Conservation (phyloP, 2,888 invertebrate species). For the Hoplodrina blanda region DNA sequence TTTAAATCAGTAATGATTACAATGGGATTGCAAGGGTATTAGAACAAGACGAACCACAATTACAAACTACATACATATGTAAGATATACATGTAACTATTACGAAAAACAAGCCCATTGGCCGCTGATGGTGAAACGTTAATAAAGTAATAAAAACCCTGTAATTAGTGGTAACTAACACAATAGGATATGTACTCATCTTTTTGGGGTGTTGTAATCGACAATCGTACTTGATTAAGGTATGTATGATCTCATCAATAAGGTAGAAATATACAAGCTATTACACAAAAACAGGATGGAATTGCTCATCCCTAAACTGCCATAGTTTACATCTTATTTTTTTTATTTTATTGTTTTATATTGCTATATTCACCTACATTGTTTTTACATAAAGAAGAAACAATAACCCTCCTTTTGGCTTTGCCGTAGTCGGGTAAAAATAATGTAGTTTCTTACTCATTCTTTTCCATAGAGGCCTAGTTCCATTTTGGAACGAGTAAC, state of each 20-base stretch:
- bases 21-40: constrained; percentile 29
- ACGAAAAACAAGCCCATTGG: constrained; percentile 17
- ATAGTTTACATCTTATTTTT: too few species aligned
- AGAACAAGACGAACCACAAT: constrained; percentile 43
- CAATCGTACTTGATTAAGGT: background rate
- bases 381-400: too few species aligned
- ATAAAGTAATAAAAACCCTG: constrained; percentile 29
- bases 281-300: too few species aligned
- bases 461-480: too few species aligned
- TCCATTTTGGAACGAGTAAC: too few species aligned
- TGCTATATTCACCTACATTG: too few species aligned
- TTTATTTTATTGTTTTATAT: too few species aligned
- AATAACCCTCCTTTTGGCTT: too few species aligned
- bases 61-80: constrained; percentile 30
- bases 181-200: constrained; percentile 15
- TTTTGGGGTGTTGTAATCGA: background rate
- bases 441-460: too few species aligned
- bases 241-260: background rate
- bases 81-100: constrained; percentile 32
- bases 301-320: too few species aligned
- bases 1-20: background rate
- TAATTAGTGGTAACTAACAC: constrained; percentile 23
- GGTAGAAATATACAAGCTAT: too few species aligned
- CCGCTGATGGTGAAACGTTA: constrained; percentile 34
- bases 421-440: too few species aligned